These are phyloP conservation scores for Cosmia pyralina DNA, from an alignment of 2,888 invertebrate species.

Conservation along the genomic window DNA sequence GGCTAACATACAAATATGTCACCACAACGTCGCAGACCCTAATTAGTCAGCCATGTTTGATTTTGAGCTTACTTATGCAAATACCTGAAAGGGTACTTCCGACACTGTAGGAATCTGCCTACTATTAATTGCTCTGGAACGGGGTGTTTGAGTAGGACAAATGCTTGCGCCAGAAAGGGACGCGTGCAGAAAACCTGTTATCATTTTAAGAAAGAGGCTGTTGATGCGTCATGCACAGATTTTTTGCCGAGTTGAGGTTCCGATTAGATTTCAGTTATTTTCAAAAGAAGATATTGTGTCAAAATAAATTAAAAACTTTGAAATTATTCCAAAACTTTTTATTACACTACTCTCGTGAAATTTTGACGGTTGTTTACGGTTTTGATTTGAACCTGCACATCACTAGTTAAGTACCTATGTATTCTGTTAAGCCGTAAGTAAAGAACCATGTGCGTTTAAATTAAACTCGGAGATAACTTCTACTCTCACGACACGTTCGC, in stretches of 20 bases:
- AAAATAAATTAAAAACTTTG: neutral
- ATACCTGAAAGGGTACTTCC: slow-evolving; percentile 19
- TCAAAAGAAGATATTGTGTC: neutral
- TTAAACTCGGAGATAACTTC: neutral
- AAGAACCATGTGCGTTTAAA: neutral
- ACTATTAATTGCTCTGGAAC: neutral
- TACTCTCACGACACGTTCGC: too few relatives aligned
- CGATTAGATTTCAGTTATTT: neutral
- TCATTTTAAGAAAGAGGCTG: neutral
- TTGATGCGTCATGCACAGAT: neutral
- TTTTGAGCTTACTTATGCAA: slow-evolving; percentile 33
- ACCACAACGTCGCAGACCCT: slow-evolving; percentile 33
- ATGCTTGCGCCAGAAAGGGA: neutral
- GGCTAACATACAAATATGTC: slow-evolving; percentile 17
- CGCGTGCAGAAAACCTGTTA: too few relatives aligned
- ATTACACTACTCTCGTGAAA: neutral
- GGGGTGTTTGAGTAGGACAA: neutral
- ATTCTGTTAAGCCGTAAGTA: neutral
- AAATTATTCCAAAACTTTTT: neutral
- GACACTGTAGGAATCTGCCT: slow-evolving; percentile 1
- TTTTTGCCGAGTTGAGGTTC: neutral
- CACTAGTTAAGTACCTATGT: neutral
- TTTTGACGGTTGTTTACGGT: neutral
- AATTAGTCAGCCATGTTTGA: slow-evolving; percentile 56
- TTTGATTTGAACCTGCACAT: slow-evolving; percentile 1